Evolutionary conservation across 2,797 vertebrate species (phyloP), one percentile per base, ranked within the genome.

Genomic region (Enteromius trimaculatus): DNA sequence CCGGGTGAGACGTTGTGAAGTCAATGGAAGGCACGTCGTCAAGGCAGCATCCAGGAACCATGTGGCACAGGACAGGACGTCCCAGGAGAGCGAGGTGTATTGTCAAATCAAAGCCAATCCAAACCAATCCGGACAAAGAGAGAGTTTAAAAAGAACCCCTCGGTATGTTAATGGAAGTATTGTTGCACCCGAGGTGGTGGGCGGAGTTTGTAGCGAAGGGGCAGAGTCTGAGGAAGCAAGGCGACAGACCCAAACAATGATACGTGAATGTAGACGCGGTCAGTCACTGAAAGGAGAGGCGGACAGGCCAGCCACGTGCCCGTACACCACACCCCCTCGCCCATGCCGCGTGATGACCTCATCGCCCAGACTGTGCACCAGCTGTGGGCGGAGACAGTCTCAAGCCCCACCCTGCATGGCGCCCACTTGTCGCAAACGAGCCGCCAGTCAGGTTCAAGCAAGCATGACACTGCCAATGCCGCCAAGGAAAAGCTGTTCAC

Each of bases 91-190:
- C 58, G 92, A 90, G 68, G 90, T 95, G 79, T 95, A 95, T 90
- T 95, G 94, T 90, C 93, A 94, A 85, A 93, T 94, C 34, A 94
- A 60, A 87, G 82, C 87, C 51, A 93, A 92, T 82, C 80, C 91
- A 23, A 92, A 84, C 77, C 93, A 94, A 69, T 66, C 86, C 1
- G 86, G 21, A n/a, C 77, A 69, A 51, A 75, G 64, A 34, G 42
- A 69, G 3, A 90, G 82, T 80, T 88, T 90, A 13, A 94, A 93
- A 89, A 89, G 91, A 89, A 89, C 88, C 86, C 86, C 92, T 81
- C 93, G 92, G 5, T 95, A 95, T 51, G 91, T 91, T 74, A 95
- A 95, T 64, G 95, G 95, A 68, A 95, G 95, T 19, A 91, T 95
- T 39, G 94, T 95, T 10, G 91, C 93, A 9, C 93, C 95, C 0